phyloP scores from a whole-genome alignment of 2,888 invertebrate genomes.

The Agrenia bidenticulata region DNA sequence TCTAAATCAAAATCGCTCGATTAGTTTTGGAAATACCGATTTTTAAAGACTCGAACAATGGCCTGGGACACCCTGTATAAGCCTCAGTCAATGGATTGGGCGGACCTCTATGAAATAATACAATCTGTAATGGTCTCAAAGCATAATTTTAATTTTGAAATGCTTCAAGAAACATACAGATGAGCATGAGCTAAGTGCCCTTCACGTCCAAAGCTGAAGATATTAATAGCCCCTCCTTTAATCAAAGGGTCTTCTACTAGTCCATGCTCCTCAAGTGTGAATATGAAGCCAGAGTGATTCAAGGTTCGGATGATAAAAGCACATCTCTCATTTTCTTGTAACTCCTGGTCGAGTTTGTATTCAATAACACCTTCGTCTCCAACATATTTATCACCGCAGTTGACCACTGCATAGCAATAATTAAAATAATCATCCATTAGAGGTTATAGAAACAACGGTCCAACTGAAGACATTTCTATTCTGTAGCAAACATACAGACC shows the following conservation, averaged over 20 bases:
- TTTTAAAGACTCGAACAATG: too few species aligned
- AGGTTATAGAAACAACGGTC: too few species aligned
- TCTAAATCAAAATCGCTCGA: too few species aligned
- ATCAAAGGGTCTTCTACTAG: background rate
- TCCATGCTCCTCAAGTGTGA: constrained; percentile 17
- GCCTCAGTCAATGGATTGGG: constrained; percentile 18
- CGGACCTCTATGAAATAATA: constrained; percentile 13
- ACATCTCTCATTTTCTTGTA: constrained; percentile 15
- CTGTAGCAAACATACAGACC: too few species aligned
- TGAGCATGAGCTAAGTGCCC: constrained; percentile 1
- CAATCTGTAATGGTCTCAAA: too few species aligned
- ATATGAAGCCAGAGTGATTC: constrained; percentile 19
- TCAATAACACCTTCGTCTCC: constrained; percentile 20
- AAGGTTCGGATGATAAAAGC: constrained; percentile 21
- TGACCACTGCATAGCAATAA: too few species aligned
- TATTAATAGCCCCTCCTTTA: constrained; percentile 3
- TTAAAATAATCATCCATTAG: too few species aligned
- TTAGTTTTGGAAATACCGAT: too few species aligned
- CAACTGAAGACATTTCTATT: too few species aligned
- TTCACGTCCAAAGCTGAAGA: constrained; percentile 10
- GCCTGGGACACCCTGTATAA: too few species aligned
- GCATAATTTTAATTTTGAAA: too few species aligned
- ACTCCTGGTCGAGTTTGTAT: constrained; percentile 17
- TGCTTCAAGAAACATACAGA: background rate
- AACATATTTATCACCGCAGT: constrained; percentile 18